Base-by-base conservation (phyloP, 2,888 invertebrate species). In the Adelognathus sp. region DNA sequence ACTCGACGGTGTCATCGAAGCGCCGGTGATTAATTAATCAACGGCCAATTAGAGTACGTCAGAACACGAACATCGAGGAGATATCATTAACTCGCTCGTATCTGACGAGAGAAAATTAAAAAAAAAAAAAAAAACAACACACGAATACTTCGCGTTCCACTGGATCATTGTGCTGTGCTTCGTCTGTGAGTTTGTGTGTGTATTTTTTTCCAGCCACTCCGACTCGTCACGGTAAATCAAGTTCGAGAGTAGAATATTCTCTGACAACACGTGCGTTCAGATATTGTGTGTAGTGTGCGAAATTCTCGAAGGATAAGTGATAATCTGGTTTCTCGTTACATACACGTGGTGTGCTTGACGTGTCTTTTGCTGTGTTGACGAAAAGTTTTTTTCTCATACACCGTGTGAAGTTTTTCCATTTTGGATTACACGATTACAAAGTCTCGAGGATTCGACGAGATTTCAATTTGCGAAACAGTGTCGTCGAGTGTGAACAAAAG, bases 401-500 rank as follows among this genome's bases (percentile, higher is more conserved):
- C 16, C 46, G 46, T 60, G 58, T 70, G 31, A 50, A 50, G 44
- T 41, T 56, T 7, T 4, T 29, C 29, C 3, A 11, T 6, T 3
- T 27, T 11, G 79, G 78, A 81, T 83, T 82, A 76, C 64, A 61
- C 73, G 78, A 24, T 11, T 79, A 69, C 79, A 33, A 21, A 33
- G 50, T 60, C 60, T 33, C 52, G 27, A 71, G 70, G 60, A 71
- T 71, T 76, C 63, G 54, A 64, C 78, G 70, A 66, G 63, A 66
- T 75, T 76, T 39, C 33, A 29, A 31, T 70, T 50, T 75, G 79
- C 54, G 58, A 5, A 39, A 29, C n/a, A 61, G 33, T 39, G 31
- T 50, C 50, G 36, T 7, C 64, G 41, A 67, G 69, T 83, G 86
- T n/a, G 82, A 86, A 84, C 83, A 80, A 84, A 81, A 84, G 84